Conservation (phyloP, 2,888 invertebrate species). For the Hermaeophaga mercurialis region DNA sequence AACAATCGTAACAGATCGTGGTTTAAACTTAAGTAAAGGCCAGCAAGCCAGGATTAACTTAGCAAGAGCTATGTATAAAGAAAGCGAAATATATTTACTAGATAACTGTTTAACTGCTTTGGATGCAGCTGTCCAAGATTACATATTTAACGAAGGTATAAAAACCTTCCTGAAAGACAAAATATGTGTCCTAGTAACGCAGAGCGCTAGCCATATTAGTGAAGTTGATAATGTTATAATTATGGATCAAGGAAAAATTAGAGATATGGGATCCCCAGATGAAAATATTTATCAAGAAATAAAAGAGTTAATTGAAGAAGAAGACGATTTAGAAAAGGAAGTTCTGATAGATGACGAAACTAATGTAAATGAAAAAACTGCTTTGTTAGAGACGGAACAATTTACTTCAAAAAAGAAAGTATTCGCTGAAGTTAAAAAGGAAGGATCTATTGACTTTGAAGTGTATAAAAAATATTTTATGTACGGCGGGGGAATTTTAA, state of each 20-base stretch:
- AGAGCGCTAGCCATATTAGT: slow-evolving; percentile 45
- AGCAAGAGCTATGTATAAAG: slow-evolving; percentile 48
- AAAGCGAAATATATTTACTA: slow-evolving; percentile 48
- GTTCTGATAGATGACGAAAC: slow-evolving; percentile 25
- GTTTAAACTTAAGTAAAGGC: slow-evolving; percentile 67
- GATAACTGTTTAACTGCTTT: slow-evolving; percentile 49
- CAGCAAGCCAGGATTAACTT: slow-evolving; percentile 53
- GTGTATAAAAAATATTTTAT: slow-evolving; percentile 48
- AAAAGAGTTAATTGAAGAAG: slow-evolving; percentile 14
- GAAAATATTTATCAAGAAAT: slow-evolving; percentile 14
- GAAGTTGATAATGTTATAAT: slow-evolving; percentile 41
- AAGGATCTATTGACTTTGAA: slow-evolving; percentile 44
- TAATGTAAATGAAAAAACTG: slow-evolving; percentile 20
- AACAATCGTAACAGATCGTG: slow-evolving; percentile 68
- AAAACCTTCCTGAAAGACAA: slow-evolving; percentile 45
- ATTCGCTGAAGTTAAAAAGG: slow-evolving; percentile 45
- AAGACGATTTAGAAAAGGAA: slow-evolving; percentile 21
- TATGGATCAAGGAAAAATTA: slow-evolving; percentile 33
- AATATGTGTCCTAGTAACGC: slow-evolving; percentile 47
- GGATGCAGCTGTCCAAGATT: slow-evolving; percentile 45
- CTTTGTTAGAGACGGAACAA: slow-evolving; percentile 31
- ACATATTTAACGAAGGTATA: slow-evolving; percentile 47
- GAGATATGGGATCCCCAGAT: slow-evolving; percentile 21
- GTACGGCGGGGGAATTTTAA: slow-evolving; percentile 46
- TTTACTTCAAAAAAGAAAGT: slow-evolving; percentile 32